Conservation (phyloP, 2,888 invertebrate species). For the Theretra japonica region DNA sequence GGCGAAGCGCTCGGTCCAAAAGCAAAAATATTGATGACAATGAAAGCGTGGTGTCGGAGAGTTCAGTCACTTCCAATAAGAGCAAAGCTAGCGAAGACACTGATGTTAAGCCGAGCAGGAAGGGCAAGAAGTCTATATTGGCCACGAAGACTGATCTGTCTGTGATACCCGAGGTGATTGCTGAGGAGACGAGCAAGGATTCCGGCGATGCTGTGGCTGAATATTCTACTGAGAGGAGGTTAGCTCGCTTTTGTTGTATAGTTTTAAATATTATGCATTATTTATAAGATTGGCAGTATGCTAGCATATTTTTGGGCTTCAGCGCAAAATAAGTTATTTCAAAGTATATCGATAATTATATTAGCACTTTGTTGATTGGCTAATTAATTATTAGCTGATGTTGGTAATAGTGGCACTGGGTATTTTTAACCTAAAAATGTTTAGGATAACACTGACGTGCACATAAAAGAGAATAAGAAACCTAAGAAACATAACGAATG, state of each 20-base stretch:
- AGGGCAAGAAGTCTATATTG: conserved; percentile 65
- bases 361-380: too few relatives aligned
- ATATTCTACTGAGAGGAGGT: conserved; percentile 70
- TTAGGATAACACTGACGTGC: too few relatives aligned
- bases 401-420: too few relatives aligned
- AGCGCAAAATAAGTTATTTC: too few relatives aligned
- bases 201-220: conserved; percentile 53
- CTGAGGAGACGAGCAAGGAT: conserved; percentile 57
- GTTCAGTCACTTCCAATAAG: conserved; percentile 59
- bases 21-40: conserved; percentile 68
- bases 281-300: too few relatives aligned
- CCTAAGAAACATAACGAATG: too few relatives aligned
- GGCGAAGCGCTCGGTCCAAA: conserved; percentile 54
- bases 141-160: conserved; percentile 70
- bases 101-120: conserved; percentile 55
- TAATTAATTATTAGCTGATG: too few relatives aligned
- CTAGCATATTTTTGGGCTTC: too few relatives aligned
- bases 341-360: too few relatives aligned
- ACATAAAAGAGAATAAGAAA: too few relatives aligned
- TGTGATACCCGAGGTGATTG: conserved; percentile 74
- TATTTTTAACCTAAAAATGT: too few relatives aligned
- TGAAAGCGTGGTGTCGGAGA: conserved; percentile 66
- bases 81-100: conserved; percentile 59
- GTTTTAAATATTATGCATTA: background rate
- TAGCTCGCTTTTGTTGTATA: conserved; percentile 36